Conservation (phyloP, 2,113 vertebrate species). For the Toxotes jaculatrix region DNA sequence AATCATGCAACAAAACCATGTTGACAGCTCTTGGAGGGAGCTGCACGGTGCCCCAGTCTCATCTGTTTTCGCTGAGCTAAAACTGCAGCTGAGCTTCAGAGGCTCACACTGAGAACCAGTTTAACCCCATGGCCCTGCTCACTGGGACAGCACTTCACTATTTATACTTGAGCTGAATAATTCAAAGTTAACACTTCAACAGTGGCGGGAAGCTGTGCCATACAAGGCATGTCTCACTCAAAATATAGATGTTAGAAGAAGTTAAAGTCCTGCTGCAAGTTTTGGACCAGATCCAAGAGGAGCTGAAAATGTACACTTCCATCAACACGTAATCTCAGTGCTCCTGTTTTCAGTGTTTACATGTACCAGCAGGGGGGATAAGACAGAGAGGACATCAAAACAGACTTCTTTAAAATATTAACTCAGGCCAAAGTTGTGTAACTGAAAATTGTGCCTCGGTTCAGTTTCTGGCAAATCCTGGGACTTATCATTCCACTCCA, state of each 20-base stretch:
- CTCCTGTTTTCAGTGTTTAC: not conserved
- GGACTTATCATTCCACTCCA: constrained; percentile 5
- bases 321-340: not conserved
- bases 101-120: constrained; percentile 36
- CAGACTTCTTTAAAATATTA: not conserved
- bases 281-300: not conserved
- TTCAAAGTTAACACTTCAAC: constrained; percentile 25
- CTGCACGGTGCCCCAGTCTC: constrained; percentile 2
- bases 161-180: constrained; percentile 49
- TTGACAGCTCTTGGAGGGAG: constrained; percentile 38
- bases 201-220: constrained; percentile 3
- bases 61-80: constrained; percentile 36
- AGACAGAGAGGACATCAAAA: not conserved
- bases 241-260: constrained; percentile 5
- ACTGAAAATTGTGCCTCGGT: not conserved
- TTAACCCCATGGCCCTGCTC: constrained; percentile 33
- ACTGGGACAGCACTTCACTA: constrained; percentile 30
- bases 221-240: constrained; percentile 12
- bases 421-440: not conserved
- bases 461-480: not conserved
- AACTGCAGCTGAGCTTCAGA: constrained; percentile 35
- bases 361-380: not conserved
- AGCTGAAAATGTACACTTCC: not conserved
- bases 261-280: not conserved
- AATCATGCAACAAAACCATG: constrained; percentile 57